Conservation (phyloP, 2,797 vertebrate genomes). For the Melanogrammus aeglefinus region DNA sequence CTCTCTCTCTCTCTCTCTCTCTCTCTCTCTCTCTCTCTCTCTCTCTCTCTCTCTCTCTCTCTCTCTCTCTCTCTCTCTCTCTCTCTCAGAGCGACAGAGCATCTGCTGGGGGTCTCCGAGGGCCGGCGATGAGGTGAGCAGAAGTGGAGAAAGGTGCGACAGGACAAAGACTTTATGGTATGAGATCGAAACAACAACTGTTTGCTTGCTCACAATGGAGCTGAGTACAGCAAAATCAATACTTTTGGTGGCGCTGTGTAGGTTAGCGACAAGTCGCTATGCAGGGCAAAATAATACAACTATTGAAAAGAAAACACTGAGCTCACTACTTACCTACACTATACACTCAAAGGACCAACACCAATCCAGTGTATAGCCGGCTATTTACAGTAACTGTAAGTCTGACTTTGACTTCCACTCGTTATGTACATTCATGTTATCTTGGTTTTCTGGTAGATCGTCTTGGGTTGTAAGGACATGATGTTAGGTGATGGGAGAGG, state of each 20-base stretch:
- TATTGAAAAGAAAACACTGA: not conserved
- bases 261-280: not conserved
- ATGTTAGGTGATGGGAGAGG: not conserved
- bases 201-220: not conserved
- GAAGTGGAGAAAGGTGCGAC: not conserved
- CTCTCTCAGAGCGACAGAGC: not conserved
- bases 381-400: not conserved
- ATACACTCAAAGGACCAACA: not conserved
- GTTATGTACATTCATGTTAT: no score
- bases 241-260: not conserved
- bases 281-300: not conserved
- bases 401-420: no score
- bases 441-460: no score
- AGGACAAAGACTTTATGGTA: not conserved
- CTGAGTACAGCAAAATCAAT: not conserved
- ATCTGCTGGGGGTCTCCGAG: not conserved
- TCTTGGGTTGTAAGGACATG: not conserved
- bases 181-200: not conserved
- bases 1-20: not conserved
- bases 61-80: not conserved
- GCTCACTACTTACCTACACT: not conserved
- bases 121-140: not conserved
- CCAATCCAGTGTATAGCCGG: not conserved
- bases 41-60: constrained; percentile 3
- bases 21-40: not conserved